These are phyloP conservation scores for Piprites chloris DNA, from an alignment of 2,113 vertebrate species.

Conservation along the genomic window DNA sequence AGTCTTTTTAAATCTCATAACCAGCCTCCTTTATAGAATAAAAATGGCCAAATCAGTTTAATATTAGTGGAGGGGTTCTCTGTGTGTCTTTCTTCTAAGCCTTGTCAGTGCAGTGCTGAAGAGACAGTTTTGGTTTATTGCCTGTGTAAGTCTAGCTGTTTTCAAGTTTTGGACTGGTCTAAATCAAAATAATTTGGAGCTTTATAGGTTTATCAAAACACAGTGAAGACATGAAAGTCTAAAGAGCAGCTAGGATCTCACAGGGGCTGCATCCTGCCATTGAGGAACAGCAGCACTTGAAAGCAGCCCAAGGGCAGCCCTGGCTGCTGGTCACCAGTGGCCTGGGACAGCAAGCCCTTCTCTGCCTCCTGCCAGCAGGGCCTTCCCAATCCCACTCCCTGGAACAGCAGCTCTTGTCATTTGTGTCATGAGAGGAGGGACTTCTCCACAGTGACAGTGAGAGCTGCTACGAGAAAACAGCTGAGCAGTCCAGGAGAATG, in stretches of 20 bases:
- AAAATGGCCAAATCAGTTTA: conserved; percentile 70
- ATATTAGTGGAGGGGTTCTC: conserved; percentile 57
- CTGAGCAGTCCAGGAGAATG: neutral
- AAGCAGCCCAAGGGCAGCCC: too few species aligned
- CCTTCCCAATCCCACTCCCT: neutral
- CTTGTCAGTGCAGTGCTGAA: neutral
- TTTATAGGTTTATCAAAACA: neutral
- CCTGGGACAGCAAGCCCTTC: neutral
- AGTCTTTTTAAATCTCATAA: conserved; percentile 68
- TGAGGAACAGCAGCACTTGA: neutral
- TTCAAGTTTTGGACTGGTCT: neutral
- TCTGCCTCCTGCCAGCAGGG: neutral
- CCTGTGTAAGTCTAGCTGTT: neutral
- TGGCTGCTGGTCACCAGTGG: accelerated
- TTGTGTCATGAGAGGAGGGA: neutral
- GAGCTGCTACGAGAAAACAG: neutral
- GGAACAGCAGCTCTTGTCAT: accelerated
- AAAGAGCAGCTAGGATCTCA: neutral
- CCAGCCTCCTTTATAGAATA: conserved; percentile 65
- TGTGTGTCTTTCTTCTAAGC: conserved; percentile 25
- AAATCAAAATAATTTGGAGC: neutral
- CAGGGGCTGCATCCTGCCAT: accelerated
- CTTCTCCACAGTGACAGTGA: neutral
- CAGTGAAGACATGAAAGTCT: neutral
- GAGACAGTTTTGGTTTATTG: conserved; percentile 43